Base-by-base conservation (phyloP, 2,888 invertebrate species). In the Cephus runcator region DNA sequence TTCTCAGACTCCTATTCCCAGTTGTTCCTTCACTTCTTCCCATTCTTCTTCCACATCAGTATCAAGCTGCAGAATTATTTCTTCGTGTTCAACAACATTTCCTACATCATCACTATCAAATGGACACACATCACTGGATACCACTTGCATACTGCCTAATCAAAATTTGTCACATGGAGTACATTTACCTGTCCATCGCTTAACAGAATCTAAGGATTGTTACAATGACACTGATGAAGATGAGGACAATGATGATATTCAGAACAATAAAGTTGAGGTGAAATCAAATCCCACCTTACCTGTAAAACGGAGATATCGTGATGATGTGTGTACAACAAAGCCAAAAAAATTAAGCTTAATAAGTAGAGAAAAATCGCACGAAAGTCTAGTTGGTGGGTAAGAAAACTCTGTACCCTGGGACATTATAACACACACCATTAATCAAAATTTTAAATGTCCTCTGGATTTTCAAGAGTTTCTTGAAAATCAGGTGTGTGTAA, bases 181-280 rank as follows among this genome's bases (percentile, higher is more conserved):
- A 23, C 9, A 56, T 56, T 23, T 23, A 56, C 23, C 56, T 56
- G 56, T 56, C 9, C 15, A 6, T 23, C 40, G 56, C 56, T 56
- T 56, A 56, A 9, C 23, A 56, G 23, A 56, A 56, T 23, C 56
- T 56, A 23, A 56, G 56, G 56, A 56, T 56, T 23, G 23, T 56
- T 56, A 56, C 23, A 23, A 56, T 23, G 56, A 56, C 9, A 56
- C 56, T 56, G 56, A 56, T 56, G 68, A 40, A 69, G 77, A 69
- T 30, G 56, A 35, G 4, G 68, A 77, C 30, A 30, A 56, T 77
- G 73, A 73, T 34, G 34, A 77, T 3, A 30, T 73, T 23, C 68
- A 73, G 34, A 35, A 1, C 2, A 77, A 77, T 31, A 77, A 69
- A 69, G n/a, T 77, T 34, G 73, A 35, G 15, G n/a, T 36, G 40